These are phyloP conservation scores for Hymenochirus boettgeri DNA, from an alignment of 2,113 vertebrate genomes.

Conservation along the genomic window DNA sequence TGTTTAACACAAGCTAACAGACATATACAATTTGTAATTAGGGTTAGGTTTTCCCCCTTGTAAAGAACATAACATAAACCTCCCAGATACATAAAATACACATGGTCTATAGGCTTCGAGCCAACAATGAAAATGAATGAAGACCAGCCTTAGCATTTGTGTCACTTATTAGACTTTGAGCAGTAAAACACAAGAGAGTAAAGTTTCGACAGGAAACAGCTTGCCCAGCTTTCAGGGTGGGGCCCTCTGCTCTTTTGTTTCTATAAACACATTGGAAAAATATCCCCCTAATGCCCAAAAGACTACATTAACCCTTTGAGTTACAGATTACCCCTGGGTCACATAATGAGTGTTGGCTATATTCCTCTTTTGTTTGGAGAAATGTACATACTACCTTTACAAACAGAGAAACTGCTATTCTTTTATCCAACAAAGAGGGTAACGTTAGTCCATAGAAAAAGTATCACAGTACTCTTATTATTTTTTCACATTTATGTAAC, in stretches of 20 bases:
- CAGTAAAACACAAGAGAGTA: constrained; percentile 19
- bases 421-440: no score
- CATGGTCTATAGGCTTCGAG: no score
- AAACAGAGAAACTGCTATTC: background rate
- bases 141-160: background rate
- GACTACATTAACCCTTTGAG: constrained; percentile 48
- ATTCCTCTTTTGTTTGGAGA: constrained; percentile 17
- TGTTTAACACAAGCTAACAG: no score
- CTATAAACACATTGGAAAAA: constrained; percentile 42
- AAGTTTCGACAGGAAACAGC: constrained; percentile 46
- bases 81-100: no score
- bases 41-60: no score
- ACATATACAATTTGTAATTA: no score
- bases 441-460: no score
- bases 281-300: constrained; percentile 35
- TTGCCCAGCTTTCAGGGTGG: constrained; percentile 30
- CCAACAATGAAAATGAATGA: constrained; percentile 4
- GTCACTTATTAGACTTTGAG: constrained; percentile 29
- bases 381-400: constrained; percentile 6
- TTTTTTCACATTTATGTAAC: no score
- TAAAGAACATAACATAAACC: no score
- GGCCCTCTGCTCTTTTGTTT: constrained; percentile 44
- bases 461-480: no score
- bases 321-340: constrained; percentile 45
- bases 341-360: constrained; percentile 3